These are phyloP conservation scores for Myzus persicae DNA, from an alignment of 1,140 invertebrate species.

Conservation along the genomic window DNA sequence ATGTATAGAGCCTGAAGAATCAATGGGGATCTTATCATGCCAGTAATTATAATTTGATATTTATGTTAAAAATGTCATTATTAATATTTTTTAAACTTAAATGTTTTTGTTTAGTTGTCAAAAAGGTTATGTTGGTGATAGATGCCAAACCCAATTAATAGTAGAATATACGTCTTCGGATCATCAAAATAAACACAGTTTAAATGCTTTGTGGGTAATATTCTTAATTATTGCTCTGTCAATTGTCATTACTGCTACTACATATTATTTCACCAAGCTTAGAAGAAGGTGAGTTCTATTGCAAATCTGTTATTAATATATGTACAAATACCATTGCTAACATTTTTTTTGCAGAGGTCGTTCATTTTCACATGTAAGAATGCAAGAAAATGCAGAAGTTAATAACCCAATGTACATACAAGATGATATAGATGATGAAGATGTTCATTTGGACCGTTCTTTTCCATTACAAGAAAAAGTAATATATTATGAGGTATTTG, in stretches of 20 bases:
- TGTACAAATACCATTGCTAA: not conserved
- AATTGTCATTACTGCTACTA: conserved; percentile 18
- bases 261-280: conserved; percentile 47
- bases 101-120: conserved; percentile 63
- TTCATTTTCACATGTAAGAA: conserved; percentile 77
- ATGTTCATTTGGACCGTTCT: conserved; percentile 66
- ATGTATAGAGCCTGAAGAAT: conserved; percentile 48
- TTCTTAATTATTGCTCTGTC: conserved; percentile 21
- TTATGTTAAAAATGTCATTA: not conserved
- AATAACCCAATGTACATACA: conserved; percentile 85
- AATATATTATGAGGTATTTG: not conserved
- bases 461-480: conserved; percentile 59
- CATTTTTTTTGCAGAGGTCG: conserved; percentile 28
- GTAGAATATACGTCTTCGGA: conserved; percentile 12
- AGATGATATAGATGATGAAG: conserved; percentile 72
- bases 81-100: not conserved
- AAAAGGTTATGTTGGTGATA: conserved; percentile 63
- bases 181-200: not conserved
- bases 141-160: conserved; percentile 63
- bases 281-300: conserved; percentile 42
- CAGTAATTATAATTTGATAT: conserved; percentile 37
- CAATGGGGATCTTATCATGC: conserved; percentile 8
- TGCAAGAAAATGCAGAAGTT: conserved; percentile 83
- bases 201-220: conserved; percentile 43
- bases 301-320: not conserved